Base-by-base conservation (phyloP, 1,140 invertebrate species). In the Polypedilum vanderplanki region DNA sequence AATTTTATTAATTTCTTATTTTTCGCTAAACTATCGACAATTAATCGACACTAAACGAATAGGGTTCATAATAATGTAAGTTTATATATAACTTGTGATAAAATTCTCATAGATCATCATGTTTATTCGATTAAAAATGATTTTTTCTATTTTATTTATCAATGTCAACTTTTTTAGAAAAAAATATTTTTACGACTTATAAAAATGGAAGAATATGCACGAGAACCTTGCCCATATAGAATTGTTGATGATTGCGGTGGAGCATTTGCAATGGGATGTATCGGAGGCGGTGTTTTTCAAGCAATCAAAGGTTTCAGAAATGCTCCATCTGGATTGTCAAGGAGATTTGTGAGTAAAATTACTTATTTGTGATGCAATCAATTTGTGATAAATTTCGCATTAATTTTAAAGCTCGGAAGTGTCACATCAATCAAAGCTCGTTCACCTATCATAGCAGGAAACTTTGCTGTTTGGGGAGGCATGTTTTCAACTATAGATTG, bases 401-500 rank as follows among this genome's bases (percentile, higher is more conserved):
- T 22, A 18, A 5, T 2, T 79, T 83, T 83, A 57, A 77, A 86
- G 85, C 78, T 89, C 74, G 94, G 95, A 40, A 95, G 93, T 85
- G 85, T 97, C 79, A 88, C 89, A 78, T 92, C 94, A 7, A 88
- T 98, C 74, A 95, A 96, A 85, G 89, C 93, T 80, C 84, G 93
- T 77, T 94, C 95, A 41, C 96, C 96, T 0, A 92, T 96, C 73
- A 91, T 96, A 75, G 97, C 94, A 73, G 96, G 96, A 78, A 94
- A 94, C 81, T 97, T 97, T 87, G 95, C 94, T 5, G 88, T 96
- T 70, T 97, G 95, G 95, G 94, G 94, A 78, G 95, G 96, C 15
- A 90, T 98, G 85, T 99, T 99, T 82, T 98, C 96, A 57, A 95
- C 95, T 46, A 97, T 98, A 76, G 98, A 99, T 81, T 99, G 98